These are phyloP conservation scores for Nephila pilipes DNA, from an alignment of 1,140 invertebrate genomes.

Conservation along the genomic window DNA sequence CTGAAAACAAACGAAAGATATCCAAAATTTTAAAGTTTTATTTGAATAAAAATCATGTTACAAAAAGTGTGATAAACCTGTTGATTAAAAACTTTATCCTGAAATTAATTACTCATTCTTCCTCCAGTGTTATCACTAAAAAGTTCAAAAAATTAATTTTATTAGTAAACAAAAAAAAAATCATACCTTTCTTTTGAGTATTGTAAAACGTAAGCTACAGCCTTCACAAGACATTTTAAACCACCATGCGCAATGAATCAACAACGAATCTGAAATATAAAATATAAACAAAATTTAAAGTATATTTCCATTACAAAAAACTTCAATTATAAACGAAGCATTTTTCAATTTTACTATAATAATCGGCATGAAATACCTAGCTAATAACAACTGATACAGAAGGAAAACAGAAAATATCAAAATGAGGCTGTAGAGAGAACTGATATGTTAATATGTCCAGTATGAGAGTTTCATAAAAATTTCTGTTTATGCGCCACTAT, in stretches of 20 bases:
- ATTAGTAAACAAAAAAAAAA: neutral
- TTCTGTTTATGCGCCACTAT: neutral
- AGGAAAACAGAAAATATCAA: neutral
- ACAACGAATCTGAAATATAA: neutral
- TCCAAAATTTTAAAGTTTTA: too few species aligned
- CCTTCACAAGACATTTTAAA: slow-evolving; percentile 62
- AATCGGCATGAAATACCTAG: neutral
- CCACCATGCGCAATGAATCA: neutral
- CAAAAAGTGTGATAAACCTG: too few species aligned
- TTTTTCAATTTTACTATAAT: neutral
- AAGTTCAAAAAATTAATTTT: too few species aligned
- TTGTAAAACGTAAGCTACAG: slow-evolving; percentile 60
- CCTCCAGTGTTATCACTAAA: too few species aligned
- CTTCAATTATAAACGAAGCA: neutral
- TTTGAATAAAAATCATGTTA: too few species aligned
- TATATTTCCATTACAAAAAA: neutral
- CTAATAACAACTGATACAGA: neutral
- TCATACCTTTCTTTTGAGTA: slow-evolving; percentile 55
- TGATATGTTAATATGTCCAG: neutral
- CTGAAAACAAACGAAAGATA: too few species aligned
- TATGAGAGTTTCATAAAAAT: neutral
- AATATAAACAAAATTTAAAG: neutral
- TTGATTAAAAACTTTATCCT: too few species aligned
- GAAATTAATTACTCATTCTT: too few species aligned
- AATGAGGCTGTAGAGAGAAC: neutral